Conservation (phyloP, 1,140 invertebrate genomes). For the Neuroterus valhalla region DNA sequence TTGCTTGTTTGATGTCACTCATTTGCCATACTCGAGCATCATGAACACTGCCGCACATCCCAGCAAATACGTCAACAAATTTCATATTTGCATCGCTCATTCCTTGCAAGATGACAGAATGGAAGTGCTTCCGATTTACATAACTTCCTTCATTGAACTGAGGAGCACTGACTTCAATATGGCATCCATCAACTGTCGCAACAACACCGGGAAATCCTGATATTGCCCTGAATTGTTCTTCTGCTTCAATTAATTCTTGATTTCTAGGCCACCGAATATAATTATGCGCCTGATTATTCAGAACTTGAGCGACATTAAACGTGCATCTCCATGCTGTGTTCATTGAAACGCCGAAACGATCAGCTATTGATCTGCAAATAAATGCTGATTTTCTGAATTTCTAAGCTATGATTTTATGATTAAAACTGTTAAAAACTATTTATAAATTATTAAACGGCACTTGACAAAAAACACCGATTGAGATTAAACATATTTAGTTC, state of each 20-base stretch:
- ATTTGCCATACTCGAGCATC: slow-evolving; percentile 53
- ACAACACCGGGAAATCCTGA: neutral
- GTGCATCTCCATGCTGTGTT: no score
- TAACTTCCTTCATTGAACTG: slow-evolving; percentile 19
- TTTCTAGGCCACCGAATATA: neutral
- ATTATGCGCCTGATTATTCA: neutral
- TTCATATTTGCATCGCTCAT: slow-evolving; percentile 33
- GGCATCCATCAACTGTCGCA: neutral
- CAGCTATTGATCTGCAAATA: neutral
- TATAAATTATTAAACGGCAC: no score
- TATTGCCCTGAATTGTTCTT: neutral
- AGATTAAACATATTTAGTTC: no score
- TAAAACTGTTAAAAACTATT: no score
- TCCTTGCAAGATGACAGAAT: slow-evolving; percentile 35
- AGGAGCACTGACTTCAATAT: neutral
- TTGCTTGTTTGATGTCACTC: slow-evolving; percentile 11
- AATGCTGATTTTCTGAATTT: neutral
- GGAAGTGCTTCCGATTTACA: slow-evolving; percentile 32
- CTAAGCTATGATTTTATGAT: no score
- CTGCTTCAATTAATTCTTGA: neutral
- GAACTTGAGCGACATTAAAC: neutral
- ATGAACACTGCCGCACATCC: slow-evolving; percentile 55
- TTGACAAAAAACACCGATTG: no score
- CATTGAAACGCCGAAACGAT: neutral
- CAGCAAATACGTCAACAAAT: slow-evolving; percentile 59